These are phyloP conservation scores for Dinomys branickii DNA, from an alignment of 2,113 vertebrate genomes.

Conservation along the genomic window DNA sequence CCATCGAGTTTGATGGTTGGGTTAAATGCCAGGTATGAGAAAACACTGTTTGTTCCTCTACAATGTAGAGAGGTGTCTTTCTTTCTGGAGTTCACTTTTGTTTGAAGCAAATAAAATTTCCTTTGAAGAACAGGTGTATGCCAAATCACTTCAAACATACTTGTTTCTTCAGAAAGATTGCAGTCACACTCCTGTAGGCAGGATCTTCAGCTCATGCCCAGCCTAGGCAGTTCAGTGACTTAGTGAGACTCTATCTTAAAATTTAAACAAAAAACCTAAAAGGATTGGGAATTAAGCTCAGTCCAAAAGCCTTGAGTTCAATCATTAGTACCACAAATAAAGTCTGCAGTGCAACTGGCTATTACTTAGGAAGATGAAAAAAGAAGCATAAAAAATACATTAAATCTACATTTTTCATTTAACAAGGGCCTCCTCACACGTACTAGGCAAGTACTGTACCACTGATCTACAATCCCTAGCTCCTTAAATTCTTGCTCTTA, in stretches of 20 bases:
- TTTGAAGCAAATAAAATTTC: conserved; percentile 56
- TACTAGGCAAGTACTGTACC: neutral
- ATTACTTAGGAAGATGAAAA: neutral
- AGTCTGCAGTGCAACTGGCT: neutral
- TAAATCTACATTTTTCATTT: neutral
- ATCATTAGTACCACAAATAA: neutral
- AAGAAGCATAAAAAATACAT: neutral
- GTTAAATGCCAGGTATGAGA: conserved; percentile 72
- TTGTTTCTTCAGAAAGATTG: conserved; percentile 23
- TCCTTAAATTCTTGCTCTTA: neutral
- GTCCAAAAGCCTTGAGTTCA: neutral
- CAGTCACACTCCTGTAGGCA: neutral
- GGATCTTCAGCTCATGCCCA: neutral
- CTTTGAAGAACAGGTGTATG: neutral
- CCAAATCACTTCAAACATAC: neutral
- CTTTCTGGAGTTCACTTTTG: neutral
- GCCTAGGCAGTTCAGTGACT: neutral
- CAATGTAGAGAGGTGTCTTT: neutral
- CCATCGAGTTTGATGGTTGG: conserved; percentile 70
- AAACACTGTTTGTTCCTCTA: conserved; percentile 21
- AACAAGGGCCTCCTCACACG: neutral
- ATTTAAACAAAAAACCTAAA: neutral
- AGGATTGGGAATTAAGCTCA: neutral
- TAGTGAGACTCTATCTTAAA: neutral
- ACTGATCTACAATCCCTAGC: neutral